These are phyloP conservation scores for Tonatia bakeri DNA, from an alignment of 2,113 vertebrate species.

Conservation along the genomic window DNA sequence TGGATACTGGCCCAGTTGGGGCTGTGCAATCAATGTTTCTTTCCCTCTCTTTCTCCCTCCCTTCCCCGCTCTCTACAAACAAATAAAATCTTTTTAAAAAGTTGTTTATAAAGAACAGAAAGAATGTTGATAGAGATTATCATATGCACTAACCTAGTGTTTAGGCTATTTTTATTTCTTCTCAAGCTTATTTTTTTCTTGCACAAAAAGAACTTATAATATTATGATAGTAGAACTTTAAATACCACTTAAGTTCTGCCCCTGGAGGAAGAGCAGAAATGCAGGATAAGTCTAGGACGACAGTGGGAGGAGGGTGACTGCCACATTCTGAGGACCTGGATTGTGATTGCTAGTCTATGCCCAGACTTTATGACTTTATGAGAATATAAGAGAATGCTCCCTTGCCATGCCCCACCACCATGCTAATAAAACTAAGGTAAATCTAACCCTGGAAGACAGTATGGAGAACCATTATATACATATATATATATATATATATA, in stretches of 20 bases:
- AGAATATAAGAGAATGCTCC: neutral
- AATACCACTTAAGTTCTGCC: neutral
- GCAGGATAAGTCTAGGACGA: fast-evolving
- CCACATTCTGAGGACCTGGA: fast-evolving
- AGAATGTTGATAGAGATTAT: neutral
- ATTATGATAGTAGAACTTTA: neutral
- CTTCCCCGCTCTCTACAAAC: too few species aligned
- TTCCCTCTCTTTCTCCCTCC: too few species aligned
- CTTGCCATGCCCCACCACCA: neutral
- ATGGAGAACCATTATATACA: neutral
- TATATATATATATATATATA: too few species aligned
- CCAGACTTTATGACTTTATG: neutral
- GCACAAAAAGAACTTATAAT: neutral
- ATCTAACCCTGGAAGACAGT: neutral
- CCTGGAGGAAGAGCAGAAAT: neutral
- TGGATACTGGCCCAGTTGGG: too few species aligned
- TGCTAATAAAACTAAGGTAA: neutral
- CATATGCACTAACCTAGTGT: neutral
- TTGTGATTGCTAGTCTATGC: neutral
- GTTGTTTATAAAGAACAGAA: neutral
- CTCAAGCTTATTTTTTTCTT: neutral
- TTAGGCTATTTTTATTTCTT: neutral
- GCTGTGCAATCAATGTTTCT: too few species aligned
- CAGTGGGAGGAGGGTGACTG: neutral
- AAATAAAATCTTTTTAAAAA: neutral